Base-by-base conservation (phyloP, 1,140 invertebrate genomes). In the Fopius arisanus region DNA sequence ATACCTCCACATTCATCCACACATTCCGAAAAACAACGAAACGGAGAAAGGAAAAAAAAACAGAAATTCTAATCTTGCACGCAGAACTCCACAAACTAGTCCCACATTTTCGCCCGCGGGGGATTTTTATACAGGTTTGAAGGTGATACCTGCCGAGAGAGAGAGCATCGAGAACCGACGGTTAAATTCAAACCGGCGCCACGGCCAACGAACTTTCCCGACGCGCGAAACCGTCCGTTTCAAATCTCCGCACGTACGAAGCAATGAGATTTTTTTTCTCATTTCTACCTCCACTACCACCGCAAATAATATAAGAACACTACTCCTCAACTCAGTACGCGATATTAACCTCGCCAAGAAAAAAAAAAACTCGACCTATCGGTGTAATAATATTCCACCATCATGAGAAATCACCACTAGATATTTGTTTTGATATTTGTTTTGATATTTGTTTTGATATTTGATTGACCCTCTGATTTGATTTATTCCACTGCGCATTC, bases 151-250 rank as follows among this genome's bases (percentile, higher is more conserved):
- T 6, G 12, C 21, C 41, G 23, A 2, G 19, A 31, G 14, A 6
- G 19, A 31, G 68, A 70, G 62, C 62, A 51, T 65, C 63, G 70
- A 72, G 28, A 62, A 59, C 62, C 70, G 70, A 72, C 70, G 70
- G 62, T 66, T 72, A 67, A 72, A 72, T 72, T 72, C 70, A 72
- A 72, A 72, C 70, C 62, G 63, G 70, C 70, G 70, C 70, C 70
- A 26, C 54, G 70, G 70, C 43, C 63, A 73, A 73, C 66, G 51
- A 73, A 63, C 43, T 68, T 26, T 28, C 29, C 12, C 65, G 37
- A 67, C 66, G 72, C 72, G 66, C 66, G 66, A 68, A 73, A 68
- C 48, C 19, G 16, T 26, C 29, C 19, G 29, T 68, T 68, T 43
- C 54, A 59, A 59, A 59, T 59, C 1, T 28, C 23, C 54, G 54